Conservation (phyloP, 2,888 invertebrate genomes). For the Sarcophaga subvicina region DNA sequence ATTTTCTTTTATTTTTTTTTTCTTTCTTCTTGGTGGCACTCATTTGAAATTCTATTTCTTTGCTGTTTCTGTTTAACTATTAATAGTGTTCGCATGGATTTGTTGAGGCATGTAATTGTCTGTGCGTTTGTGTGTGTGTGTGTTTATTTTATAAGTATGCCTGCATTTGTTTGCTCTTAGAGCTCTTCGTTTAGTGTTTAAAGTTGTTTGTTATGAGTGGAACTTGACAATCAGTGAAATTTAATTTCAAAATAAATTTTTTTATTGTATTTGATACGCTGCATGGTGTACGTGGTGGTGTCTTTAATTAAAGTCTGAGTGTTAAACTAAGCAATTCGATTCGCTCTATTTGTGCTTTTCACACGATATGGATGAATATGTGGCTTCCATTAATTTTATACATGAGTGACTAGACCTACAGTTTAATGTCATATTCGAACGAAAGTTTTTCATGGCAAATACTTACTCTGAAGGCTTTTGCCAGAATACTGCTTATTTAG, state of each 20-base stretch:
- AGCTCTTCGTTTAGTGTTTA: constrained; percentile 36
- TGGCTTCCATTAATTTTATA: no score
- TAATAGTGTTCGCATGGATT: no score
- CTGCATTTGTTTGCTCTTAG: not conserved
- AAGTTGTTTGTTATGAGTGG: constrained; percentile 41
- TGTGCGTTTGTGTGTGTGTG: not conserved
- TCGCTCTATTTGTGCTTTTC: no score
- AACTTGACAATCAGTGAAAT: constrained; percentile 14
- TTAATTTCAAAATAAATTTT: constrained; percentile 9
- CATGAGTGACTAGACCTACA: no score
- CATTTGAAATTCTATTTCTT: not conserved
- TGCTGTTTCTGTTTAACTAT: not conserved
- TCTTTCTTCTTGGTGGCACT: no score
- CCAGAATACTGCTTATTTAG: not conserved
- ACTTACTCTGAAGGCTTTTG: not conserved
- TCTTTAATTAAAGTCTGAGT: not conserved
- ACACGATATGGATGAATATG: no score
- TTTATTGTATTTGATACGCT: no score
- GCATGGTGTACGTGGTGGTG: not conserved
- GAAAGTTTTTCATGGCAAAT: not conserved
- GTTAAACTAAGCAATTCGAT: no score
- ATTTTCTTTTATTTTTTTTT: no score
- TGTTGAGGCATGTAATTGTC: not conserved
- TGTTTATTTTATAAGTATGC: not conserved
- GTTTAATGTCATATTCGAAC: not conserved